Evolutionary conservation across 2,888 invertebrate genomes (phyloP), one percentile per base, ranked within the genome.

Genomic region (Andrena camellia): DNA sequence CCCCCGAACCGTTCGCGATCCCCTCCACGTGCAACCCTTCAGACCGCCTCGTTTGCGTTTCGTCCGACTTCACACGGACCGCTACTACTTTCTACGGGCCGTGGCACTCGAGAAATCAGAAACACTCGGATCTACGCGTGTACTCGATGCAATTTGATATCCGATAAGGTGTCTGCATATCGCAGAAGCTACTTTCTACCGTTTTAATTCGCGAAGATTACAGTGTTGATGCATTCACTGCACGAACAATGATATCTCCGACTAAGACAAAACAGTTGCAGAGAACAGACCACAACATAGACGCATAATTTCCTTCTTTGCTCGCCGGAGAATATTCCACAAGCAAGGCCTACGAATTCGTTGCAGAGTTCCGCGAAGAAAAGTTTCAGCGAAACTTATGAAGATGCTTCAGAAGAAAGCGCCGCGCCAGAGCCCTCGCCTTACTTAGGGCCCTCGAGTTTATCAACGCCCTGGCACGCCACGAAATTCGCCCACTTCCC

Each of bases 11-110:
- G 79, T 62, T 52, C 70, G 54, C 42, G 13, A 42, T 42, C 42
- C 42, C 31, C 60, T 33, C 20, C 67, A 48, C 52, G 62, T n/a
- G 42, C 60, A 35, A 52, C 52, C 6, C 79, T 70, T 54, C 29
- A 54, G 8, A 13, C 8, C 31, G 59, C 52, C 33, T 71, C 79
- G 71, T 71, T 80, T 71, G 67, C 64, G 62, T 60, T 66, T 67
- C 42, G 62, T 20, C 67, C 59, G 71, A 48, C 33, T 63, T 67
- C 29, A 57, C 67, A 20, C 50, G 42, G 62, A 7, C 54, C 60
- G 26, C 52, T 54, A 67, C 52, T 71, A 33, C 62, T 35, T 64
- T 63, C 10, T 50, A 29, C 20, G 23, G 7, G 5, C 10, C 8
- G 33, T 10, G 57, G 10, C 50, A 6, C 52, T 20, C 33, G 6